phyloP scores from a whole-genome alignment of 1,140 invertebrate species.

The Antheraea mylitta region DNA sequence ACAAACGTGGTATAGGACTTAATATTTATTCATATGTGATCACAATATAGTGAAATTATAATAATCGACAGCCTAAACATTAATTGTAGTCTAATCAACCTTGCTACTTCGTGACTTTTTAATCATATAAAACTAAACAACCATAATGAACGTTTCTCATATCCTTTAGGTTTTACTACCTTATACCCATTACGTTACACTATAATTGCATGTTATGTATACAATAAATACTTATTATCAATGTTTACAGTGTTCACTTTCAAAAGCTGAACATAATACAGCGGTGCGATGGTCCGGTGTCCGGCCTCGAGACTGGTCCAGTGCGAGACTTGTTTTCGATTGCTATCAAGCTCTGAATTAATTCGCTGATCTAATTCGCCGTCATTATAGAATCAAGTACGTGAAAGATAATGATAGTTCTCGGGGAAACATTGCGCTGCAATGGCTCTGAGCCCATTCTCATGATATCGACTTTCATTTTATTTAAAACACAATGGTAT shows the following conservation, averaged over 20 bases:
- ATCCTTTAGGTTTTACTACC: not conserved
- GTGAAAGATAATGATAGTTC: conserved; percentile 12
- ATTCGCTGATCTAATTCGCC: conserved; percentile 9
- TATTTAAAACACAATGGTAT: not conserved
- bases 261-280: not conserved
- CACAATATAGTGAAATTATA: not conserved
- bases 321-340: conserved; percentile 4
- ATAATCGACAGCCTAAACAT: no score
- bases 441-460: not conserved
- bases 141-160: not conserved
- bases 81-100: no score
- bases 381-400: conserved; percentile 9
- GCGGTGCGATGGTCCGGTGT: no score
- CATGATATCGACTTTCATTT: not conserved
- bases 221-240: not conserved
- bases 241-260: not conserved
- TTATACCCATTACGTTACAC: not conserved
- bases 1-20: no score
- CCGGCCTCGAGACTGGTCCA: no score
- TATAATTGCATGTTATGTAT: not conserved
- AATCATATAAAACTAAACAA: no score
- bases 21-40: no score
- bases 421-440: not conserved
- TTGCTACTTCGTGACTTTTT: no score
- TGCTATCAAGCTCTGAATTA: conserved; percentile 5